Percentiles rank a stretch among this genome's conserved stretches.
Evolutionary conservation across 2,113 vertebrate genomes (phyloP).

Genomic region (Aptenodytes forsteri): DNA sequence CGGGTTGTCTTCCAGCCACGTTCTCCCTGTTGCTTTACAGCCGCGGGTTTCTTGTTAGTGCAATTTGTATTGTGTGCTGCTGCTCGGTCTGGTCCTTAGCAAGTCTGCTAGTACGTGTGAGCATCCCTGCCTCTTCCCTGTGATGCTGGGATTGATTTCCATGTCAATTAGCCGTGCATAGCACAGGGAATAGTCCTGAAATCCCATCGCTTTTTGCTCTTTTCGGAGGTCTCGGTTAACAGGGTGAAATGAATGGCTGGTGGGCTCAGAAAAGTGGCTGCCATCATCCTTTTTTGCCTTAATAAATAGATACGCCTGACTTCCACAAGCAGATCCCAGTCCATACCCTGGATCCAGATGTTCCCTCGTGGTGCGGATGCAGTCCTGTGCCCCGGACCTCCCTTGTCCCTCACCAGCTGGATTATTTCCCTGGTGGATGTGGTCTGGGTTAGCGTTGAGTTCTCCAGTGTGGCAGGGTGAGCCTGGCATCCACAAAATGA

Average conservation of each 20-base stretch:
- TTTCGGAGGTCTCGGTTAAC: neutral
- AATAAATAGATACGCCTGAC: neutral
- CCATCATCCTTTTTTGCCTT: neutral
- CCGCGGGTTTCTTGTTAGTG: accelerated
- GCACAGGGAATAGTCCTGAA: neutral
- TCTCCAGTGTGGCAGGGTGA: neutral
- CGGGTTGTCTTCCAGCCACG: neutral
- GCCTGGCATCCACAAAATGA: neutral
- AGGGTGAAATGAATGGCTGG: neutral
- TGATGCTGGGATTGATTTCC: neutral
- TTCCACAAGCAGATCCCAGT: neutral
- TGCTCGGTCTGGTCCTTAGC: neutral
- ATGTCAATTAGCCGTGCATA: accelerated
- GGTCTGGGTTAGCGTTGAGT: accelerated
- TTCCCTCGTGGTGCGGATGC: neutral
- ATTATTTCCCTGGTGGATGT: neutral
- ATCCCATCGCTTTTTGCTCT: neutral
- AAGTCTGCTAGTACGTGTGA: accelerated
- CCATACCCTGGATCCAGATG: neutral
- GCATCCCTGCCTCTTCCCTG: neutral
- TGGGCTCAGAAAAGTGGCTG: neutral
- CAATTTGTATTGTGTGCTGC: accelerated
- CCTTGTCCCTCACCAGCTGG: neutral
- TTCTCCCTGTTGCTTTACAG: neutral
- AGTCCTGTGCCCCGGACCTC: neutral